Base-by-base conservation (phyloP, 2,797 vertebrate genomes). In the Mus spretus region DNA sequence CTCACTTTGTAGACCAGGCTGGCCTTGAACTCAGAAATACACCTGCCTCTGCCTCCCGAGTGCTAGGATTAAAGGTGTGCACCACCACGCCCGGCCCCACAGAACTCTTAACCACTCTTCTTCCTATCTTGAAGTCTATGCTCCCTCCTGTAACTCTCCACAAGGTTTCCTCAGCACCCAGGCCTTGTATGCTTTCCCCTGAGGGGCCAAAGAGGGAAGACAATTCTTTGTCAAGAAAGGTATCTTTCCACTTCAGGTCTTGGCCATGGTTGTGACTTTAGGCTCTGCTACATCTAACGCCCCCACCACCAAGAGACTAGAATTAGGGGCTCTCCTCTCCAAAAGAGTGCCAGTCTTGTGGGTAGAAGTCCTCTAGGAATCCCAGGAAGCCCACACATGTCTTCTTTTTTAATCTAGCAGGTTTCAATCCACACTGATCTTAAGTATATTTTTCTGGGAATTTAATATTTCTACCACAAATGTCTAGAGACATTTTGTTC, bases 401-500 rank as follows among this genome's bases (percentile, higher is more conserved):
- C 57, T 94, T 24, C 85, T 92, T 89, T 72, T 79, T 79, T 87
- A 79, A 55, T 57, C 50, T 80, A 89, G 65, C n/a, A 70, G n/a
- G n/a, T 67, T 92, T 86, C 13, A 89, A 44, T 57, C 31, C 37
- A 65, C 55, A 61, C 57, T 50, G 74, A 78, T 75, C 53, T 70
- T 70, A 82, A 96, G 70, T 70, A 72, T 59, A 53, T 40, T 93
- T 93, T 83, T 96, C 75, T 77, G 77, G 44, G 90, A 22, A 67
- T 90, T 92, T 87, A 89, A 74, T 93, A 55, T 96, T 96, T 95
- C 79, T 81, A n/a, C 50, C n/a, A 74, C 70, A 96, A 94, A 91
- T 93, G 9, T 28, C 67, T 86, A 61, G 84, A 94, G 78, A 93
- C 57, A 65, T 84, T 53, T 82, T 90, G 53, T 86, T 89, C 65